These are phyloP conservation scores for Apostichopus parvimensis DNA, from an alignment of 35 echinoderm and acorn worm species.

Conservation along the genomic window DNA sequence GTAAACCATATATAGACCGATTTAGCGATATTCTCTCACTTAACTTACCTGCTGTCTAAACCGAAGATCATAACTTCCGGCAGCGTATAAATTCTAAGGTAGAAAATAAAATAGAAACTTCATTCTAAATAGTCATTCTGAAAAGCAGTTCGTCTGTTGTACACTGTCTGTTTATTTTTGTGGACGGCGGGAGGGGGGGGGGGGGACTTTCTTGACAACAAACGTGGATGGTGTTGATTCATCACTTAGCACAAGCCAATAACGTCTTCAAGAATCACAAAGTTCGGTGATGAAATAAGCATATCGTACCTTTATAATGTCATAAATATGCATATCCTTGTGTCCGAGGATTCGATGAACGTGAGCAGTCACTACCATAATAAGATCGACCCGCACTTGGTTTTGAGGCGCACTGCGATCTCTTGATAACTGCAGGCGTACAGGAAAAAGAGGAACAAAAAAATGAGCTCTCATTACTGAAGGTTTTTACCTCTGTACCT, in stretches of 20 bases:
- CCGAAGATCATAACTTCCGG: slow-evolving; percentile 76
- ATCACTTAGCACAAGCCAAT: too few species aligned
- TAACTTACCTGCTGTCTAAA: slow-evolving; percentile 70
- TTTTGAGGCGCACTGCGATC: slow-evolving; percentile 70
- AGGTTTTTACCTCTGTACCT: too few species aligned
- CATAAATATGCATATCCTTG: slow-evolving; percentile 94
- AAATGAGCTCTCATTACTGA: too few species aligned
- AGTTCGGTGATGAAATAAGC: not conserved
- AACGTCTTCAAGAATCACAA: not conserved
- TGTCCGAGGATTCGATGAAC: slow-evolving; percentile 89
- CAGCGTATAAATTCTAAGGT: slow-evolving; percentile 70
- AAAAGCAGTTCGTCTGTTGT: too few species aligned
- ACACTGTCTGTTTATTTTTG: too few species aligned
- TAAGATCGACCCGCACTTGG: slow-evolving; percentile 77
- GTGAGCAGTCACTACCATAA: slow-evolving; percentile 67
- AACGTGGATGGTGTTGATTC: too few species aligned
- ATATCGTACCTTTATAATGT: slow-evolving; percentile 83
- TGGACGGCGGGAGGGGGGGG: too few species aligned
- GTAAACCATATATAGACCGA: not conserved
- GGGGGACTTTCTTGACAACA: too few species aligned
- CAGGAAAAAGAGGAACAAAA: too few species aligned
- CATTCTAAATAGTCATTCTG: too few species aligned
- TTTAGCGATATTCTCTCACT: too few species aligned
- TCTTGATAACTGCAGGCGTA: slow-evolving; percentile 51
- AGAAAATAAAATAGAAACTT: not conserved